Percentiles rank a stretch among this genome's conserved stretches.
These are phyloP conservation scores for Gallinago nigripennis DNA, from an alignment of 2,797 vertebrate species.

Conservation along the genomic window DNA sequence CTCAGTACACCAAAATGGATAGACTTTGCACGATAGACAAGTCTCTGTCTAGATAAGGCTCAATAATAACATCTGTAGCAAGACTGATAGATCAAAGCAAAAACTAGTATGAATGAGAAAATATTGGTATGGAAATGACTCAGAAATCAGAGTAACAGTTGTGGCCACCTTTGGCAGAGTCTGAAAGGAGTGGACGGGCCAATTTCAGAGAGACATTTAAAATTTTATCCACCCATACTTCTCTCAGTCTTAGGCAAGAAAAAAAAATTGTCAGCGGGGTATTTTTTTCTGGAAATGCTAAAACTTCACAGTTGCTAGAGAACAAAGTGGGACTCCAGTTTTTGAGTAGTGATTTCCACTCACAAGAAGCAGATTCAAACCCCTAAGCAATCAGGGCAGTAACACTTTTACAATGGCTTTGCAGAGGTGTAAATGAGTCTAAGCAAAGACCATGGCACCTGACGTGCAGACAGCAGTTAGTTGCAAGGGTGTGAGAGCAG, in stretches of 20 bases:
- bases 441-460: background rate
- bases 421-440: conserved; percentile 8
- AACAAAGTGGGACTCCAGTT: background rate
- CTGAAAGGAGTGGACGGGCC: background rate
- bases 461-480: accelerated
- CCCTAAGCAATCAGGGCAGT: background rate
- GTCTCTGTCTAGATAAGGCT: background rate
- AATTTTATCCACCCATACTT: background rate
- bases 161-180: background rate
- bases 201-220: background rate
- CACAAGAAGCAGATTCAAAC: background rate
- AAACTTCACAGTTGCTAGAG: background rate
- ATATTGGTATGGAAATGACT: background rate
- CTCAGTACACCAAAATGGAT: background rate
- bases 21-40: background rate
- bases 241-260: background rate
- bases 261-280: accelerated
- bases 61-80: background rate
- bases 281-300: background rate
- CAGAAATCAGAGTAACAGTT: accelerated
- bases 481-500: background rate
- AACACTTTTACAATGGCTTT: background rate
- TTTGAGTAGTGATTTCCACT: background rate
- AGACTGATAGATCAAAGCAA: background rate
- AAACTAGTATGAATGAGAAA: background rate